Evolutionary conservation across 2,113 vertebrate genomes (phyloP).

Genomic region (Crocuta crocuta): DNA sequence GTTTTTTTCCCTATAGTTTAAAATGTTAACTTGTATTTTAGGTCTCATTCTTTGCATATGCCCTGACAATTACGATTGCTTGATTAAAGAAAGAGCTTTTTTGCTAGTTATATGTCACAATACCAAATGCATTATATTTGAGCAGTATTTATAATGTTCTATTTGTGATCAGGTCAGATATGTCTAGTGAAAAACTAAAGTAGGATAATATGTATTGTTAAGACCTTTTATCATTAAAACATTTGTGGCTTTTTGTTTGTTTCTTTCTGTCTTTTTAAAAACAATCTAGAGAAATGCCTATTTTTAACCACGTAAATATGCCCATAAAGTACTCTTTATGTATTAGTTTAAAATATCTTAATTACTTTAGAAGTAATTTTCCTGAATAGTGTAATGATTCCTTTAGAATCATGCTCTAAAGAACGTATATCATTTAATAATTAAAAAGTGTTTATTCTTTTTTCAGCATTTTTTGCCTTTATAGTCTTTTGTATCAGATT

Average conservation of each 20-base stretch:
- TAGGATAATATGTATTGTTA: conserved; percentile 45
- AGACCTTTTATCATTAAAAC: conserved; percentile 69
- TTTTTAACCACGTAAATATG: conserved; percentile 30
- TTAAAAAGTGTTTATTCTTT: conserved; percentile 33
- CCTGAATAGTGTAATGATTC: neutral
- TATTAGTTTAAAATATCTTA: conserved; percentile 61
- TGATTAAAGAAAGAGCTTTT: conserved; percentile 74
- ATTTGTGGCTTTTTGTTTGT: neutral
- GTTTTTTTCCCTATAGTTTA: conserved; percentile 71
- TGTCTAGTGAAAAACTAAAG: conserved; percentile 59
- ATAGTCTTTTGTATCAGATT: conserved; percentile 56
- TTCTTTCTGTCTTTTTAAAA: conserved; percentile 10
- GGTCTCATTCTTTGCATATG: conserved; percentile 52
- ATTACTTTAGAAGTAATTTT: conserved; percentile 68
- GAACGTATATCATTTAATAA: conserved; percentile 50
- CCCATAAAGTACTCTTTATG: conserved; percentile 57
- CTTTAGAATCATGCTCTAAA: conserved; percentile 40
- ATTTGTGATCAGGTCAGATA: conserved; percentile 59
- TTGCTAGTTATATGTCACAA: conserved; percentile 70
- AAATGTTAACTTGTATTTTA: conserved; percentile 79
- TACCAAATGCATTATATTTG: conserved; percentile 72
- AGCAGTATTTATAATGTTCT: conserved; percentile 52
- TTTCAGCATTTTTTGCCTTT: conserved; percentile 18
- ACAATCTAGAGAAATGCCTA: neutral
- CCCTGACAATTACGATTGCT: conserved; percentile 75